phyloP scores from a whole-genome alignment of 2,797 vertebrate genomes.

The Chelon auratus region DNA sequence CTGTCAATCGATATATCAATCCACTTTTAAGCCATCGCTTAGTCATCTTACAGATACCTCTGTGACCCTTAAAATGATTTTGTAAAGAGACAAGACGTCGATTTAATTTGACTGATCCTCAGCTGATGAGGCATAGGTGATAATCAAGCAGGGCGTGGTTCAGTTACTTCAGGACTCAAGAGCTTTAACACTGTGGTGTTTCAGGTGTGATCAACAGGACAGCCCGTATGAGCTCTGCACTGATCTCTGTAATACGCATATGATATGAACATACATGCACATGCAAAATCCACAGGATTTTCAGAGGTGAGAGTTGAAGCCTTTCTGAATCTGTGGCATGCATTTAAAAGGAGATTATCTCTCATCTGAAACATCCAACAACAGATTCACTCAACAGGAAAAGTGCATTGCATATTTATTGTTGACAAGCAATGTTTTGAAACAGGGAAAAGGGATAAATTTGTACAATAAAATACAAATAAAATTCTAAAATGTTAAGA shows the following conservation, averaged over 20 bases:
- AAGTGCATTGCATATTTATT: neutral
- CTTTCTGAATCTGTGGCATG: constrained; percentile 20
- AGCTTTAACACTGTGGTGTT: constrained; percentile 32
- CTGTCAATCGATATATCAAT: neutral
- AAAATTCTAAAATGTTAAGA: too few relatives aligned
- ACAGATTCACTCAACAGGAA: constrained; percentile 11
- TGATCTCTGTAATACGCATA: constrained; percentile 4
- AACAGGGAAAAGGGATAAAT: too few relatives aligned
- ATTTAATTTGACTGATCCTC: constrained; percentile 9
- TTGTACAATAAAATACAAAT: too few relatives aligned
- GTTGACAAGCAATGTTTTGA: too few relatives aligned
- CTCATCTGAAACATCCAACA: constrained; percentile 13
- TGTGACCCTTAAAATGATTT: constrained; percentile 14
- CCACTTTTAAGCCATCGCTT: constrained; percentile 3
- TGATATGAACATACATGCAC: constrained; percentile 22
- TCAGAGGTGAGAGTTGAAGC: constrained; percentile 23
- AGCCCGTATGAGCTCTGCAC: constrained; percentile 6
- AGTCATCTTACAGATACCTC: constrained; percentile 6
- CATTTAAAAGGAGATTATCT: constrained; percentile 32
- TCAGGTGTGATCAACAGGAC: constrained; percentile 22
- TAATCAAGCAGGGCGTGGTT: neutral
- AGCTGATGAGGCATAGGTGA: neutral
- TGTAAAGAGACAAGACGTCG: neutral
- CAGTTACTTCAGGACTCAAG: neutral
- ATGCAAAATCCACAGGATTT: constrained; percentile 39